Evolutionary conservation across 2,797 vertebrate species (phyloP).

Genomic region (Crocodylus rhombifer): DNA sequence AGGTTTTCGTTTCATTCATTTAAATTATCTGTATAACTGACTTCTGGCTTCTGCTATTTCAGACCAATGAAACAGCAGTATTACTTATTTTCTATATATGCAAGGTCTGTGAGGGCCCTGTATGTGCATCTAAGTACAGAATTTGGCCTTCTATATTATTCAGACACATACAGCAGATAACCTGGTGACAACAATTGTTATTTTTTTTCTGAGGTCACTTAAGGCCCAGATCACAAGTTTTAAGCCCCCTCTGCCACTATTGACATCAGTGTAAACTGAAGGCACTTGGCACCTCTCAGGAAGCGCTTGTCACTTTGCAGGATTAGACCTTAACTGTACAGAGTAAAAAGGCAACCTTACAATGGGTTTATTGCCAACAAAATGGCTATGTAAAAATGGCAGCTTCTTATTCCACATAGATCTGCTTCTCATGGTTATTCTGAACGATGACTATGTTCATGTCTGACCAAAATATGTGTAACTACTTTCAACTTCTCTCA

Average conservation of each 20-base stretch:
- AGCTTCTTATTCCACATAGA: rapidly evolving
- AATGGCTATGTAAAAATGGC: background rate
- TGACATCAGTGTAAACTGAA: background rate
- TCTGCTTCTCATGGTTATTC: background rate
- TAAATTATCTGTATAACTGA: background rate
- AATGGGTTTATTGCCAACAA: background rate
- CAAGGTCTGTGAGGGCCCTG: rapidly evolving
- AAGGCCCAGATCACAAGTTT: rapidly evolving
- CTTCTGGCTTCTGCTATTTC: background rate
- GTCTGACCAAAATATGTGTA: background rate
- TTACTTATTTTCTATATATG: background rate
- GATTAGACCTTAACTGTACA: background rate
- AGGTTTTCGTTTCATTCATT: background rate
- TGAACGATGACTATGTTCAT: background rate
- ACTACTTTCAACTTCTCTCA: background rate
- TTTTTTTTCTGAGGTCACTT: background rate
- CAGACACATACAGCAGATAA: rapidly evolving
- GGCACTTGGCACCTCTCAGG: background rate
- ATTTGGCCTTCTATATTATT: background rate
- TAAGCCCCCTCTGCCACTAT: background rate
- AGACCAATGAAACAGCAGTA: rapidly evolving
- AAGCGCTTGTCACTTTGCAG: background rate
- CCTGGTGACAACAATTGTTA: background rate
- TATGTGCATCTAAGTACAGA: background rate
- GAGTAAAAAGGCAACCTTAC: background rate